phyloP scores from a whole-genome alignment of 1,140 invertebrate species.

The Monochamus saltuarius region DNA sequence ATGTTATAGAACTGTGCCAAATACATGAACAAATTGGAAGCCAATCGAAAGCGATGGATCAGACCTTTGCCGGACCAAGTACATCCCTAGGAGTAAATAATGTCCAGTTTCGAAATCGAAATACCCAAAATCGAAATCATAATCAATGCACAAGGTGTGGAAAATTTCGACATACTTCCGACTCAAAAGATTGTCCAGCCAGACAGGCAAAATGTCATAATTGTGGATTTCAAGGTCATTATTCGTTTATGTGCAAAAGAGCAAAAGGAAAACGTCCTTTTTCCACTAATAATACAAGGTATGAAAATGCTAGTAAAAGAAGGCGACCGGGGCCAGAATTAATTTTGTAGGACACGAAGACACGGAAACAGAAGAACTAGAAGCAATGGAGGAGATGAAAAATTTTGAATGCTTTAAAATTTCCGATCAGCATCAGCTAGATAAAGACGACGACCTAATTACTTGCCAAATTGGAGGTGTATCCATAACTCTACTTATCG shows the following conservation, averaged over 20 bases:
- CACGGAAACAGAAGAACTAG: not conserved
- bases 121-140: not conserved
- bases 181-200: constrained; percentile 19
- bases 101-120: not conserved
- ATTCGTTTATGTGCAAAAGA: constrained; percentile 22
- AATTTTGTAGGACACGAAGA: constrained; percentile 11
- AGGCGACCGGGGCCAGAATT: constrained; percentile 1
- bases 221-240: constrained; percentile 24
- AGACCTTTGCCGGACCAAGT: too few relatives aligned
- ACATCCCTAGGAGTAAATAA: not conserved
- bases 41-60: constrained; percentile 20
- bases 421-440: not conserved
- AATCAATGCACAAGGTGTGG: not conserved
- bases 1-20: constrained; percentile 32
- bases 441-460: constrained; percentile 19
- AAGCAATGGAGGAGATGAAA: not conserved
- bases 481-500: constrained; percentile 22
- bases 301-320: constrained; percentile 5
- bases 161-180: not conserved
- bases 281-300: not conserved
- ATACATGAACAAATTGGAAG: constrained; percentile 25
- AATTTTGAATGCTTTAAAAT: constrained; percentile 23
- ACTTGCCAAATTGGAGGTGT: constrained; percentile 12
- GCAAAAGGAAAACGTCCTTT: constrained; percentile 2
- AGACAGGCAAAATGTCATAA: constrained; percentile 17